A percentile compares a stretch with the other conserved stretches of the same genome.
Evolutionary conservation across 2,113 vertebrate species (phyloP).

Genomic region (Lepisosteus osseus): DNA sequence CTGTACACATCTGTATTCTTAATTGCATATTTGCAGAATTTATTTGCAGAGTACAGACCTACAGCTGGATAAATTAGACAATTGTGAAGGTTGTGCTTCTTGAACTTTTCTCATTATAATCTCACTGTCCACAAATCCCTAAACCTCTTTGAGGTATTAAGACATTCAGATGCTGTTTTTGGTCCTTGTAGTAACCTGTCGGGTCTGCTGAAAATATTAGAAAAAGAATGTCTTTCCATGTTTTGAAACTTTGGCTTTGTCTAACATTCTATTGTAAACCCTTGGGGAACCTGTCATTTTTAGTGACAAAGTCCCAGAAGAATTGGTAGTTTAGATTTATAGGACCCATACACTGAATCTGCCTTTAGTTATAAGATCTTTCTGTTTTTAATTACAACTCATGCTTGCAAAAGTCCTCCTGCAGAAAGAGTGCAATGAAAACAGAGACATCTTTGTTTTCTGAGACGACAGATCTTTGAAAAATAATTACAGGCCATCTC

Average conservation of each 20-base stretch:
- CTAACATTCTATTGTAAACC: conserved; percentile 30
- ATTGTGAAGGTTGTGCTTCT: no score
- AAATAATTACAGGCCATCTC: conserved; percentile 53
- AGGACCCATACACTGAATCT: conserved; percentile 12
- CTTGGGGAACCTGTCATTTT: conserved; percentile 12
- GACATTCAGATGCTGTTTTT: background rate
- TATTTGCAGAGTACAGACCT: no score
- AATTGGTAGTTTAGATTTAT: background rate
- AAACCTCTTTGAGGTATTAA: no score
- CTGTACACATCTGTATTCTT: no score
- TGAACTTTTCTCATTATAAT: no score
- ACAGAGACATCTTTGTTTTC: conserved; percentile 39
- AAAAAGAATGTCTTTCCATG: no score
- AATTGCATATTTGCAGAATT: no score
- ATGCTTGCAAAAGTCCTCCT: conserved; percentile 25
- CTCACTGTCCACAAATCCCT: no score
- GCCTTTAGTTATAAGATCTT: conserved; percentile 21
- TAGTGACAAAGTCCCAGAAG: background rate
- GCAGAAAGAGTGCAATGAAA: conserved; percentile 26
- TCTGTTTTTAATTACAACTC: conserved; percentile 25
- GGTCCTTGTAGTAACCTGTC: no score
- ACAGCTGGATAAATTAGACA: no score
- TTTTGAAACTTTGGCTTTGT: background rate
- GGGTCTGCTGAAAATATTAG: no score
- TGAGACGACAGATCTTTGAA: conserved; percentile 18